Percentiles rank a stretch among this genome's conserved stretches.
These are phyloP conservation scores for Drosophila emarginata DNA, from an alignment of 2,888 invertebrate genomes.

Conservation along the genomic window DNA sequence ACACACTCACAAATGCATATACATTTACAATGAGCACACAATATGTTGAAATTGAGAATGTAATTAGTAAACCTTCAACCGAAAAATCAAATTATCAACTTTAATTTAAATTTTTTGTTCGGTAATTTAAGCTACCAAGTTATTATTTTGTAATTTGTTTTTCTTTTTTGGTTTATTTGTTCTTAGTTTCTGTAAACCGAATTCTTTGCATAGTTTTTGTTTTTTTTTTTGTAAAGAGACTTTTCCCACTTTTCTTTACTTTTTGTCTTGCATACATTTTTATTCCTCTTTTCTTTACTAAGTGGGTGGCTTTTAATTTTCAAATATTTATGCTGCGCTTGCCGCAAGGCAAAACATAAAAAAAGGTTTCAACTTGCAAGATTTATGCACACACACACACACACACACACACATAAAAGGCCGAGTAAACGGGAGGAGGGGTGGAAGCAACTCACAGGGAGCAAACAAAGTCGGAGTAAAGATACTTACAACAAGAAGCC, in stretches of 20 bases:
- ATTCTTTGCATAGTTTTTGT: slow-evolving; percentile 30
- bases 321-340: slow-evolving; percentile 64
- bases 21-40: background rate
- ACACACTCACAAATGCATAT: slow-evolving; percentile 6
- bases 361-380: slow-evolving; percentile 49
- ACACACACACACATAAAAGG: background rate
- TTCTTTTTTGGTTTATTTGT: slow-evolving; percentile 8
- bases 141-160: background rate
- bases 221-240: slow-evolving; percentile 16
- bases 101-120: background rate
- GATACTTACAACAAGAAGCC: slow-evolving; percentile 32
- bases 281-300: slow-evolving; percentile 7
- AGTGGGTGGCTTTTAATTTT: slow-evolving; percentile 57
- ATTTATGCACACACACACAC: slow-evolving; percentile 45
- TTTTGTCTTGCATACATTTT: slow-evolving; percentile 31
- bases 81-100: slow-evolving; percentile 1
- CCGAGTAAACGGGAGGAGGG: background rate
- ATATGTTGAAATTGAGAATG: slow-evolving; percentile 46
- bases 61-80: slow-evolving; percentile 29
- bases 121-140: background rate
- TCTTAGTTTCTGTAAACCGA: background rate
- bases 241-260: background rate
- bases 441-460: background rate
- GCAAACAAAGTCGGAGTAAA: slow-evolving; percentile 21
- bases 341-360: slow-evolving; percentile 20